These are phyloP conservation scores for Misgurnus anguillicaudatus DNA, from an alignment of 2,113 vertebrate genomes.

Conservation along the genomic window DNA sequence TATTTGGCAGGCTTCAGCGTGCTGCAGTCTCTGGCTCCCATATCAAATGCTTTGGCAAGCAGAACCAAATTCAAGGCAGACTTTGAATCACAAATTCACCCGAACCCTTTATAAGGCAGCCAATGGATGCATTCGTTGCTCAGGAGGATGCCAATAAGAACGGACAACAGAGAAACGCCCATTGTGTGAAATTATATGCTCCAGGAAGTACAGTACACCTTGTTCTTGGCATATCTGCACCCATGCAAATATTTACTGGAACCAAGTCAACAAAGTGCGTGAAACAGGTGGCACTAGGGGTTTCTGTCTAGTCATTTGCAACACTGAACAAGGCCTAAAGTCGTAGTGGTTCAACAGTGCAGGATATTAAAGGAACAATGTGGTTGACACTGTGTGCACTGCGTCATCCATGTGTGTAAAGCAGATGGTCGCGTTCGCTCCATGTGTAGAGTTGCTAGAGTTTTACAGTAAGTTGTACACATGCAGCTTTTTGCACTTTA, in stretches of 20 bases:
- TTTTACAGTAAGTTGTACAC: too few relatives aligned
- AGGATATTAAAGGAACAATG: conserved; percentile 11
- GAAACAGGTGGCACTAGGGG: conserved; percentile 22
- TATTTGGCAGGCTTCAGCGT: background rate
- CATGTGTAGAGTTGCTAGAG: too few relatives aligned
- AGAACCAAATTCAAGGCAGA: conserved; percentile 10
- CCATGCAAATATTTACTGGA: conserved; percentile 74
- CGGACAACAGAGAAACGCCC: conserved; percentile 1
- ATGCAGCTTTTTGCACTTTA: too few relatives aligned
- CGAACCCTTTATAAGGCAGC: background rate
- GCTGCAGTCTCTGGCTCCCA: conserved; percentile 1
- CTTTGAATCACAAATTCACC: conserved; percentile 15
- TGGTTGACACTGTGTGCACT: background rate
- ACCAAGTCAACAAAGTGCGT: conserved; percentile 57
- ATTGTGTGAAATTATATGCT: conserved; percentile 15
- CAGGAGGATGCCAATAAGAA: conserved; percentile 20
- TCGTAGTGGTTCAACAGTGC: background rate
- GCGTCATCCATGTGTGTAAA: conserved; percentile 3
- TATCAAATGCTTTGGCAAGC: conserved; percentile 8
- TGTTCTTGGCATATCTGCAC: conserved; percentile 66
- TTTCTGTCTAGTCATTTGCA: conserved; percentile 27
- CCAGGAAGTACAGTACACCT: conserved; percentile 72
- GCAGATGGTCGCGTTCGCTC: too few relatives aligned
- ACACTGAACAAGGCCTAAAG: background rate
- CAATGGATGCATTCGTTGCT: conserved; percentile 27